Base-by-base conservation (phyloP, 2,888 invertebrate genomes). In the Campoletis raptor region DNA sequence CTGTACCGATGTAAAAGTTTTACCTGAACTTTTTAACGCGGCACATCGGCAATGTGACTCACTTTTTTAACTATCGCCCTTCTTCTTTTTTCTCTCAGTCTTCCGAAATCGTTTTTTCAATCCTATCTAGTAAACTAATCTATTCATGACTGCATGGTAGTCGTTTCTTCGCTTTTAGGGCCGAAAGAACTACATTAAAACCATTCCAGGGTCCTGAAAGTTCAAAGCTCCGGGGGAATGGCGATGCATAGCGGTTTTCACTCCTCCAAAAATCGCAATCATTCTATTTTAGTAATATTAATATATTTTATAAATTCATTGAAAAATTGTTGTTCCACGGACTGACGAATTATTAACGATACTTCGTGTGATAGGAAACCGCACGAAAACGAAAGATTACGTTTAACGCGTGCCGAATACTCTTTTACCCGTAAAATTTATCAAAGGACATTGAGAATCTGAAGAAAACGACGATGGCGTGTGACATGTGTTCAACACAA, bases 121-220 rank as follows among this genome's bases (percentile, higher is more conserved):
- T 90, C 89, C 87, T 92, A 92, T 92, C 92, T 90, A 69, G 83
- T 3, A 67, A 85, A 85, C 91, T 93, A 90, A 93, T 93, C 93
- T 93, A 92, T 93, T 93, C 92, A 92, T 92, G 91, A 91, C 90
- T 81, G 70, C 2, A 24, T 42, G 15, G 45, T 45, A 24, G 77
- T 40, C 57, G 73, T 70, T 57, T 15, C 30, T 66, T 66, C 67
- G 67, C 73, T 61, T 79, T 45, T 61, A 24, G 15, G 21, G 72
- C 61, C 15, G 5, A 21, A 21, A 57, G 57, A 10, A 37, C 24
- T 8, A 74, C 9, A 52, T 37, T 24, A 30, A 36, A 48, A 36
- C 15, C 30, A 9, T n/a, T 48, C 15, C 18, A 48, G 15, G 48
- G 12, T 64, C 18, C 24, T 7, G 24, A 21, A 24, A 45, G 37